A percentile compares a stretch with the other conserved stretches of the same genome.
These are phyloP conservation scores for Akabosia matsudoensis DNA, from an alignment of 1,140 invertebrate genomes.

Conservation along the genomic window DNA sequence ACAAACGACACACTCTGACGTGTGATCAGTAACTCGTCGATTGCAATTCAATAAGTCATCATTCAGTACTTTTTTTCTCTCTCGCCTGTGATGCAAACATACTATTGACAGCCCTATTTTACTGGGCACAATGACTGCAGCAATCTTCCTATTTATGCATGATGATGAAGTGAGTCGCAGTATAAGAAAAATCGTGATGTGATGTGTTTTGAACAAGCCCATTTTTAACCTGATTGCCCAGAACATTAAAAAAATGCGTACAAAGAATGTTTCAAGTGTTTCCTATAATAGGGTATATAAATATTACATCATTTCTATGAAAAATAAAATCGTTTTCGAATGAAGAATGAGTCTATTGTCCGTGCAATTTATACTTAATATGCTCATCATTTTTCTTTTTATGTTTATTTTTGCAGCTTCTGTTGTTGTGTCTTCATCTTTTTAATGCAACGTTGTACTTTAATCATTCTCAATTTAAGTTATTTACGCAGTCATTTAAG, in stretches of 20 bases:
- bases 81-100: background rate
- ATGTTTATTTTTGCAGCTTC: background rate
- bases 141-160: background rate
- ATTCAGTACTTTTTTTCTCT: background rate
- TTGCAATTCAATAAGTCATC: background rate
- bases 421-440: background rate
- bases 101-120: background rate
- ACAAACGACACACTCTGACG: background rate
- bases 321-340: background rate
- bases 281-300: background rate
- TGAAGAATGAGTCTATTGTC: conserved; percentile 21
- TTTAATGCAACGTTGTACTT: background rate
- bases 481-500: too few species aligned
- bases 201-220: background rate
- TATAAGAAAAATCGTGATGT: background rate
- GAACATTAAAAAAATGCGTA: background rate
- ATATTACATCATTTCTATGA: conserved; percentile 2
- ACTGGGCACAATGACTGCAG: background rate
- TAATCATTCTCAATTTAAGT: too few species aligned
- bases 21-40: background rate
- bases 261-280: too few species aligned
- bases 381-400: conserved; percentile 1
- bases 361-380: background rate
- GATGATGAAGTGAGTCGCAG: background rate
- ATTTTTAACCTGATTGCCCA: background rate